A percentile compares a stretch with the other conserved stretches of the same genome.
These are phyloP conservation scores for Yponomeuta cagnagella DNA, from an alignment of 2,888 invertebrate genomes.

Conservation along the genomic window DNA sequence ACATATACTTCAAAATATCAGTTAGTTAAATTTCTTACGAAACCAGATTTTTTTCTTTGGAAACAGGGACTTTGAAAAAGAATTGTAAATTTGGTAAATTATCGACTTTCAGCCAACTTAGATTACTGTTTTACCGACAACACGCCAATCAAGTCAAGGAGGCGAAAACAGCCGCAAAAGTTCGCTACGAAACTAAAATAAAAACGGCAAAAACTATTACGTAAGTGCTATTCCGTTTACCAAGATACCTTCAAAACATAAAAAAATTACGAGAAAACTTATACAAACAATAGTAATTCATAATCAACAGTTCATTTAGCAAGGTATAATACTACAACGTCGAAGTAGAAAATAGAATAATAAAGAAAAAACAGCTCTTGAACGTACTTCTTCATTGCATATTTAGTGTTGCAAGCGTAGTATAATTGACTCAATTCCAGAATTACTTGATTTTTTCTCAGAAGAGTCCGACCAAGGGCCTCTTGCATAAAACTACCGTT, in stretches of 20 bases:
- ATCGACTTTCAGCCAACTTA: constrained; percentile 45
- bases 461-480: too few relatives aligned
- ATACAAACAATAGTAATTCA: too few relatives aligned
- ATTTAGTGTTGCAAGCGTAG: too few relatives aligned
- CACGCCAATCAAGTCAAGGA: constrained; percentile 14
- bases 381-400: too few relatives aligned
- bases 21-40: not conserved
- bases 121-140: constrained; percentile 51
- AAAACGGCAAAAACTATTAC: not conserved
- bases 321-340: too few relatives aligned
- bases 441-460: too few relatives aligned
- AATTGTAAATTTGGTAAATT: constrained; percentile 29
- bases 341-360: too few relatives aligned
- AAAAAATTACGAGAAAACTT: too few relatives aligned
- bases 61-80: not conserved
- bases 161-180: not conserved
- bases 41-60: not conserved
- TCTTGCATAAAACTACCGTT: too few relatives aligned
- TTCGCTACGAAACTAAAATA: constrained; percentile 21
- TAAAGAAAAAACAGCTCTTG: too few relatives aligned
- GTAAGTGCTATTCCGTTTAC: not conserved
- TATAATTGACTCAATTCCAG: too few relatives aligned
- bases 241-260: not conserved
- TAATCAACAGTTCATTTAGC: too few relatives aligned
- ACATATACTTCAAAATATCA: not conserved